Percentiles rank a stretch among this genome's conserved stretches.
Evolutionary conservation across 2,888 invertebrate species (phyloP).

Genomic region (Xestia c-nigrum): DNA sequence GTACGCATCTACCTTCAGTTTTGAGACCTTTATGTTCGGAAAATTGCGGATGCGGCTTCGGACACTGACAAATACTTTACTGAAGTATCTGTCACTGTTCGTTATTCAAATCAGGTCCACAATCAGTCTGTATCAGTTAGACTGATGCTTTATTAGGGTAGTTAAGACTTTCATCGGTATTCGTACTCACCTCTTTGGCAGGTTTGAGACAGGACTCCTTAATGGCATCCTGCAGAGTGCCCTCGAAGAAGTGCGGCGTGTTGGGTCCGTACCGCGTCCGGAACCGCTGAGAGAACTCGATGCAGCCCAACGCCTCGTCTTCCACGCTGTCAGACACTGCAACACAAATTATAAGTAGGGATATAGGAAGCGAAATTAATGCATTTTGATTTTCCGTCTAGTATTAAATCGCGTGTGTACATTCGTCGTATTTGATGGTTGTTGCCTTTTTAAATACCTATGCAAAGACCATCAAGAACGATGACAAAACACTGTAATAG

Average conservation of each 20-base stretch:
- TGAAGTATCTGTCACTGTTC: neutral
- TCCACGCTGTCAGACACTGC: constrained; percentile 96
- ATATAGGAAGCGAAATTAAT: neutral
- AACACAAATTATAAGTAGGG: neutral
- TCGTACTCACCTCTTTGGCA: constrained; percentile 94
- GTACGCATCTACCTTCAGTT: neutral
- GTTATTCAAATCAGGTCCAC: neutral
- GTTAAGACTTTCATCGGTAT: neutral
- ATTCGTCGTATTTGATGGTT: neutral
- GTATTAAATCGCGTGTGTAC: neutral
- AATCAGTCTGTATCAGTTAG: neutral
- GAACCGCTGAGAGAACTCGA: constrained; percentile 97
- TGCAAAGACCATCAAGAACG: neutral
- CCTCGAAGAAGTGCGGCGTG: constrained; percentile 97
- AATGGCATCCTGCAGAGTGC: constrained; percentile 97
- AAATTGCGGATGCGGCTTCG: neutral
- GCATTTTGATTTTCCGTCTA: neutral
- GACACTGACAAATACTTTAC: neutral
- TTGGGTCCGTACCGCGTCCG: constrained; percentile 95
- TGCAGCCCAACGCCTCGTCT: constrained; percentile 96
- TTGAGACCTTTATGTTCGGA: too few relatives aligned
- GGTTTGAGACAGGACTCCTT: constrained; percentile 97
- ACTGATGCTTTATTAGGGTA: neutral
- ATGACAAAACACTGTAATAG: neutral
- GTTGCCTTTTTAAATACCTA: neutral